Evolutionary conservation across 1,140 invertebrate species (phyloP), one percentile per base, ranked within the genome.

Genomic region (Drosophila ironensis): DNA sequence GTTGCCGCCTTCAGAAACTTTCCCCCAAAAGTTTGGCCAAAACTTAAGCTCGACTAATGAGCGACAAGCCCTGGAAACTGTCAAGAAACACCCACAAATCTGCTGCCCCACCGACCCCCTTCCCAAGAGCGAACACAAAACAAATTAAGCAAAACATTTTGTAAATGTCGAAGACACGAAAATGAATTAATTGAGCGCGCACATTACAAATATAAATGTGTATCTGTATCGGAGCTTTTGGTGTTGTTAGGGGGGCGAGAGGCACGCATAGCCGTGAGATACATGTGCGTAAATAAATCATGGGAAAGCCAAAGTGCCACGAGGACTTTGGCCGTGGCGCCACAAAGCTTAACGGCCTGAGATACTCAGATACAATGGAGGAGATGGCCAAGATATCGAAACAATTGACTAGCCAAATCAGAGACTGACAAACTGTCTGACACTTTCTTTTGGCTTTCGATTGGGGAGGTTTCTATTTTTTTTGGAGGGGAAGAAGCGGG

Each of bases 101-200:
- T 22, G 8, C 37, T 22, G 5, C 24, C 19, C 42, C 56, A 16
- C 5, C 20, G 7, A 30, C 19, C 41, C 17, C 25, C 7, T 16
- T 17, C 40, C 22, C 38, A 51, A 44, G 28, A 37, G 12, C 33
- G 14, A 51, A 67, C 77, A 82, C 35, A 61, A 48, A 82, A 86
- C 71, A 86, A 86, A 86, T 86, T 86, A 87, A 72, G 61, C 71
- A 86, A 86, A 86, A 86, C 80, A 86, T 86, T 86, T 86, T 86
- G 80, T 86, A 80, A 86, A 86, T 80, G 80, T 86, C 80, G 67
- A 75, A 80, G 67, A 72, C 46, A 63, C 56, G 44, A 56, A 78
- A 75, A 72, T 60, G 66, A 86, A 86, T 86, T 86, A 86, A 86
- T 86, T 72, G 80, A 51, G 52, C 28, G 44, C 45, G 20, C 42